Conservation (phyloP, 2,888 invertebrate species). For the Eulithis testata region DNA sequence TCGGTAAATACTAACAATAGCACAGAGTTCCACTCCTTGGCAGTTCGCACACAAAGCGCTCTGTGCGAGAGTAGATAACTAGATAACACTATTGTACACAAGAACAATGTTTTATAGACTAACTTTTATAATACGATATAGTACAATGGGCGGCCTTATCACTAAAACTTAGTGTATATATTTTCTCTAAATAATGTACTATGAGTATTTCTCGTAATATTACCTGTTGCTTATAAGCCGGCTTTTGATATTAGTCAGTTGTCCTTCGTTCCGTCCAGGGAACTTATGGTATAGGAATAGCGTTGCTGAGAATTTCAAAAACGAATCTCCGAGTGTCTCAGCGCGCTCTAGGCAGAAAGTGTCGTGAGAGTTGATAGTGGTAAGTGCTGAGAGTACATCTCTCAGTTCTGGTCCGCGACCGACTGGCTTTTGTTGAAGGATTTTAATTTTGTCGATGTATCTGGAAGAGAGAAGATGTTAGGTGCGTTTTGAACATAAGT, state of each 20-base stretch:
- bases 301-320: constrained; percentile 91
- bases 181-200: too few species aligned
- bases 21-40: too few species aligned
- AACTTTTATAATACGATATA: too few species aligned
- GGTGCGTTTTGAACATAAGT: too few species aligned
- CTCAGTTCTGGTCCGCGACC: constrained; percentile 76
- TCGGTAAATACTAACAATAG: too few species aligned
- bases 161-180: too few species aligned
- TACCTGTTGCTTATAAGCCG: constrained; percentile 91
- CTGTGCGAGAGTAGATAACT: too few species aligned
- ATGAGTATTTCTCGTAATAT: too few species aligned
- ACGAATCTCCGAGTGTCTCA: constrained; percentile 96
- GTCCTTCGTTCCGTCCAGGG: constrained; percentile 90
- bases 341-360: constrained; percentile 91
- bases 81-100: too few species aligned
- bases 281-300: constrained; percentile 89
- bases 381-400: constrained; percentile 86
- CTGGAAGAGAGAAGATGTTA: constrained; percentile 48
- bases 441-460: constrained; percentile 60
- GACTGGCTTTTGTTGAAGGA: constrained; percentile 49
- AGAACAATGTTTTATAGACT: too few species aligned
- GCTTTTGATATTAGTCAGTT: constrained; percentile 89
- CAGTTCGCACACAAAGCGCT: too few species aligned
- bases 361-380: constrained; percentile 89
- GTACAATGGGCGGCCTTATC: too few species aligned